Conservation (phyloP, 2,113 vertebrate species). For the Xenopus laevis region DNA sequence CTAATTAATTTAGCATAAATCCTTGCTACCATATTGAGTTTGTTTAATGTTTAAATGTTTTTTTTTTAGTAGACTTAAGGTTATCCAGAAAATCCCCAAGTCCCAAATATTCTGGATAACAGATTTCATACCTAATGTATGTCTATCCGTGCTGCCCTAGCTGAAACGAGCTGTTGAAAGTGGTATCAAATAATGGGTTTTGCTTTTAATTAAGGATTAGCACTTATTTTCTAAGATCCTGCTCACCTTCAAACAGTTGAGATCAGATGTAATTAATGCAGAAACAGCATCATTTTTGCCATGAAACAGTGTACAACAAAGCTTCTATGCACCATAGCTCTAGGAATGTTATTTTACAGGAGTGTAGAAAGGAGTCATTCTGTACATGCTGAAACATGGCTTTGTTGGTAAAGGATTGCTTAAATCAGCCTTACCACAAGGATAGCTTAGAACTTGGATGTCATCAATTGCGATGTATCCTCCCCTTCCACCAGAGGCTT, state of each 20-base stretch:
- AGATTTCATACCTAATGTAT: too few relatives aligned
- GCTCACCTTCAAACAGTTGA: slow-evolving; percentile 21
- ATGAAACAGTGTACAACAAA: too few relatives aligned
- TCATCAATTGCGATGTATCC: slow-evolving; percentile 97
- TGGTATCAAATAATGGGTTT: slow-evolving; percentile 20
- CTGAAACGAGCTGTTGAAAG: background rate
- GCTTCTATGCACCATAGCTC: too few relatives aligned
- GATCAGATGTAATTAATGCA: slow-evolving; percentile 37
- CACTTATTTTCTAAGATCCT: background rate
- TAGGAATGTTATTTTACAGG: too few relatives aligned
- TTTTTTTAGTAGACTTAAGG: too few relatives aligned
- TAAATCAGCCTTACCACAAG: slow-evolving; percentile 91
- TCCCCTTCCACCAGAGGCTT: slow-evolving; percentile 84
- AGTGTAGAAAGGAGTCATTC: slow-evolving; percentile 47
- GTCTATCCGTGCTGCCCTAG: too few relatives aligned
- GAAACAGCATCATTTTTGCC: slow-evolving; percentile 32
- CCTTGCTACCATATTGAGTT: too few relatives aligned
- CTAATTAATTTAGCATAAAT: too few relatives aligned
- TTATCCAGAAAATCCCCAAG: too few relatives aligned
- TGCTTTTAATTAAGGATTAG: slow-evolving; percentile 39
- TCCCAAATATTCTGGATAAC: too few relatives aligned
- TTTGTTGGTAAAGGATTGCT: slow-evolving; percentile 57
- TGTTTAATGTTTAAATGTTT: too few relatives aligned
- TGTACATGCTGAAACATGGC: slow-evolving; percentile 55
- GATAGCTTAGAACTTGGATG: slow-evolving; percentile 97